phyloP scores from a whole-genome alignment of 2,888 invertebrate species.

The Hirtodrosophila trivittata region DNA sequence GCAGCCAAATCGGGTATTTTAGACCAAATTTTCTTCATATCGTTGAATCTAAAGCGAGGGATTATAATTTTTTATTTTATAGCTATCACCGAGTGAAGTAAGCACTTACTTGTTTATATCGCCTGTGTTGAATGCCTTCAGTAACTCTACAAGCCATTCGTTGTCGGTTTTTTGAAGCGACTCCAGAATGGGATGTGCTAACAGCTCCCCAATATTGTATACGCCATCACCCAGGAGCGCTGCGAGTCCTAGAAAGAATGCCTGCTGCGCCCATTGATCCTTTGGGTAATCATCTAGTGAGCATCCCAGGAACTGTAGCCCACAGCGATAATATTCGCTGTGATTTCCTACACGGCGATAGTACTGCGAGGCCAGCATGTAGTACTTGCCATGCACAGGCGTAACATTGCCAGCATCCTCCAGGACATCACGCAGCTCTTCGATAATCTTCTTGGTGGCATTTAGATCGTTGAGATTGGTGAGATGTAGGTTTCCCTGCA shows the following conservation, averaged over 20 bases:
- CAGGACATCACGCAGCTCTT: slow-evolving; percentile 92
- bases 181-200: slow-evolving; percentile 97
- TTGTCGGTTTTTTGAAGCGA: slow-evolving; percentile 91
- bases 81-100: neutral
- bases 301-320: slow-evolving; percentile 92
- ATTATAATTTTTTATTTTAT: neutral
- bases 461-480: slow-evolving; percentile 91
- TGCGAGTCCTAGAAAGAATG: slow-evolving; percentile 96
- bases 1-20: slow-evolving; percentile 92
- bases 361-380: slow-evolving; percentile 95
- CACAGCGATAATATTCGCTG: slow-evolving; percentile 97
- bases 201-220: slow-evolving; percentile 97
- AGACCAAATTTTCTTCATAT: slow-evolving; percentile 88
- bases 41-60: slow-evolving; percentile 86
- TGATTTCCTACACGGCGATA: slow-evolving; percentile 93
- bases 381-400: slow-evolving; percentile 96
- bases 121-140: slow-evolving; percentile 94
- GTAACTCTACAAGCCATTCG: slow-evolving; percentile 93
- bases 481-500: slow-evolving; percentile 91
- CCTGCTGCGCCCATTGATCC: slow-evolving; percentile 90
- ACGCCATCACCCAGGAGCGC: slow-evolving; percentile 97
- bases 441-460: slow-evolving; percentile 92
- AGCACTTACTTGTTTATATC: slow-evolving; percentile 88
- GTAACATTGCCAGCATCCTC: slow-evolving; percentile 96
- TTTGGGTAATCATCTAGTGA: slow-evolving; percentile 88